Evolutionary conservation across 2,113 vertebrate species (phyloP), one percentile per base, ranked within the genome.

Genomic region (Tetraodon nigroviridis): DNA sequence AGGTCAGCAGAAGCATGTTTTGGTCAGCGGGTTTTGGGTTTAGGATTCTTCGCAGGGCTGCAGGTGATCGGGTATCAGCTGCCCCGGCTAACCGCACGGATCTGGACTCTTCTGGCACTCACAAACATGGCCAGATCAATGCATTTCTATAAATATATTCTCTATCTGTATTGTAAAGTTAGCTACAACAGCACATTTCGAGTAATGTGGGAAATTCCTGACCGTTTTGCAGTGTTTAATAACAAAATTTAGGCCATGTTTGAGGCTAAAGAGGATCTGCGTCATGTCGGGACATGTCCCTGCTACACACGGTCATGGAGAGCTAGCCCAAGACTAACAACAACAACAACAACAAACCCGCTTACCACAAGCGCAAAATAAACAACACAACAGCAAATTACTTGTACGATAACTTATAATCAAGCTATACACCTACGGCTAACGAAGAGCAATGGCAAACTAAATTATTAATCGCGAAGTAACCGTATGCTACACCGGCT

Each of bases 201-300:
- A 5, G 50, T 0, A 6, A 19, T 45, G 19, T 2, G 3, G 2
- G 14, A 1, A 3, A 15, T 10, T 19, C 4, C 16, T 6, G 19
- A 1, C 3, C 19, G 14, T 7, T 7, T 3, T 13, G 11, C 19
- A 10, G 17, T 1, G 11, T 17, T 0, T 19, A 22, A 24, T 5
- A 19, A 1, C 40, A 55, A 1, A 37, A 37, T 3, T 12, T 37
- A 51, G 80, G 72, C 64, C 77, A 22, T 18, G 13, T 21, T 2
- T 29, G 50, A 1, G 44, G 19, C 40, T 17, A 19, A 51, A 22
- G 17, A 61, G 7, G 42, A 58, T 37, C 61, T 6, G 65, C 63
- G 69, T 58, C 65, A 86, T 86, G 87, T 84, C 78, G 1, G 65
- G 84, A 76, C 86, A 87, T 87, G 84, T 87, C 60, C 61, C 68